Evolutionary conservation across 2,888 invertebrate species (phyloP), one percentile per base, ranked within the genome.

Genomic region (Meliscaeva auricollis): DNA sequence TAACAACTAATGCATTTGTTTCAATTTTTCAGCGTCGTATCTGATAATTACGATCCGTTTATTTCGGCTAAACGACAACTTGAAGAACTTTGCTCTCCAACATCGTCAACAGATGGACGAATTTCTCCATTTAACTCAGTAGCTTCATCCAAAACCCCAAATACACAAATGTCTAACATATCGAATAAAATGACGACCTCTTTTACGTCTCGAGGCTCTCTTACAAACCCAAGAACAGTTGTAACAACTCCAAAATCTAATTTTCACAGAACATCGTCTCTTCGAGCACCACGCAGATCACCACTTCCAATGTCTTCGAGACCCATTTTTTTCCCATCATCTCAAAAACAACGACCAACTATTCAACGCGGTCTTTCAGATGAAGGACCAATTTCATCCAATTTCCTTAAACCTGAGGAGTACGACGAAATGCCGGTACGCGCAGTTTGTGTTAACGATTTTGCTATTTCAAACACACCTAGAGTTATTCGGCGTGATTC

Each of bases 11-110:
- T 26, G 4, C 3, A 3, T 3, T 3, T 26, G 26, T 26, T 26
- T 26, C 2, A 26, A 26, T 38, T 38, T 87, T 88, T 87, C 83
- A 91, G 90, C 70, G 89, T 89, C 38, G 81, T 88, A 20, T 89
- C 89, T 35, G 91, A 90, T 87, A 91, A 90, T 54, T 96, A 96
- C 92, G 96, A 97, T 92, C 97, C 97, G 66, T 96, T 96, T 92
- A 92, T 94, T 88, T 94, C 95, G 88, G 97, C 97, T 60, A 96
- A 96, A 92, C 95, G 95, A 87, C 97, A 97, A 93, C 94, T 97
- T 93, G 95, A 95, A 92, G 96, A 97, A 90, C 94, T 97, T 41
- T 94, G 96, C 92, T 95, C 95, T 66, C 94, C 95, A 81, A 95
- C 95, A 88, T 94, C 94, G 73, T 91, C 93, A 88, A 75, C 88